A percentile compares a stretch with the other conserved stretches of the same genome.
These are phyloP conservation scores for Muscicapa striata DNA, from an alignment of 2,797 vertebrate genomes.

Conservation along the genomic window DNA sequence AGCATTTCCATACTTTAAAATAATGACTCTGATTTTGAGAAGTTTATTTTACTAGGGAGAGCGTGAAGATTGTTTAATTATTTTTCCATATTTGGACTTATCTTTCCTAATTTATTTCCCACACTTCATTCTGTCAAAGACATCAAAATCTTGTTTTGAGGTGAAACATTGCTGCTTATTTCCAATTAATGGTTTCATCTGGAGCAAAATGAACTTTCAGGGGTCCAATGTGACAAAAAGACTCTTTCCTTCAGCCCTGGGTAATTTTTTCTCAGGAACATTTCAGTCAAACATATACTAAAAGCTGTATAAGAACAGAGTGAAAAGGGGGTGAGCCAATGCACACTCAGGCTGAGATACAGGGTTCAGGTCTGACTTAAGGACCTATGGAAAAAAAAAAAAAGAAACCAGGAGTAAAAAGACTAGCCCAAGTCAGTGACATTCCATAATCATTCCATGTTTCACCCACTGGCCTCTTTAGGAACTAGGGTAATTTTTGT, in stretches of 20 bases:
- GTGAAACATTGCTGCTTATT: not conserved
- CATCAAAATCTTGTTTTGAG: not conserved
- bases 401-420: not conserved
- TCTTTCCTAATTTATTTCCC: not conserved
- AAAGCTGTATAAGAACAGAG: not conserved
- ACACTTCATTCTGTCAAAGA: not conserved
- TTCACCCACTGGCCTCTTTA: not conserved
- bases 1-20: not conserved
- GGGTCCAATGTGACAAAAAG: not conserved
- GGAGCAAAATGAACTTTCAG: not conserved
- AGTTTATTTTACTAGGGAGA: not conserved
- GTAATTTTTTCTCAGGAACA: not conserved
- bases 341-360: not conserved
- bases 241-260: not conserved
- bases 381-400: not conserved
- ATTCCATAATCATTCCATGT: not conserved
- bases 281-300: not conserved
- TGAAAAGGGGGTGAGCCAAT: not conserved
- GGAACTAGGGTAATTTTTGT: not conserved
- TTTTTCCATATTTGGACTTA: not conserved
- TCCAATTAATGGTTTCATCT: not conserved
- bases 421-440: not conserved
- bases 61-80: not conserved
- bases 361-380: not conserved
- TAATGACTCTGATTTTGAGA: not conserved